Evolutionary conservation across 2,113 vertebrate genomes (phyloP), one percentile per base, ranked within the genome.

Genomic region (Stigmatopora argus): DNA sequence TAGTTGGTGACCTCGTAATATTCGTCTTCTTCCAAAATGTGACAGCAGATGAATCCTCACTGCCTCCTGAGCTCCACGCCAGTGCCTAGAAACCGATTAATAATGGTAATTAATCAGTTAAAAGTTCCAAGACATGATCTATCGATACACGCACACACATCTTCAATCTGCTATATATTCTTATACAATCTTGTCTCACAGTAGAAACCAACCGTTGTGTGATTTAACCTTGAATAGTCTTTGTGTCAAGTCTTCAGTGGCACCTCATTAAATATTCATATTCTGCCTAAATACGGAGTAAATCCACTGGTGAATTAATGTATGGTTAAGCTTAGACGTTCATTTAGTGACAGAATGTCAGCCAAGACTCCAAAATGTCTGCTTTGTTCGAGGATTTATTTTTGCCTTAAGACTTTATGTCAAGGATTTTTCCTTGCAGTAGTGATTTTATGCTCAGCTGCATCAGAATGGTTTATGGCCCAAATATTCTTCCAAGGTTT

Each of bases 381-480:
- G 62, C 65, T 76, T 74, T 78, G 63, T 76, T 69, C 7, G 0
- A 7, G 51, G 69, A 80, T 79, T 65, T 73, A 77, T 85, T 84
- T 78, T 52, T 57, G 73, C 62, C 51, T 59, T 72, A 49, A 61
- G 61, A 71, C 63, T 57, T 23, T 66, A 48, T 61, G 75, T 79
- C 77, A 65, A 75, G 67, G 61, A 73, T 79, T 72, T 74, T 69
- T 35, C 64, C 66, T 72, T 1, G 51, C 46, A 69, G 63, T 21
- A 58, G 69, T 73, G 74, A 74, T 78, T 85, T 78, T 73, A 66
- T 75, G 73, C 77, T 74, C 17, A 1, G 44, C 71, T 71, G 63
- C 67, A 75, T 68, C 70, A 15, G 53, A 51, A 55, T 68, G 72
- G 47, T 85, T 84, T 80, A 75, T 70, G 80, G 80, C 67, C 73